A percentile compares a stretch with the other conserved stretches of the same genome.
These are phyloP conservation scores for Gambusia holbrooki DNA, from an alignment of 2,113 vertebrate genomes.

Conservation along the genomic window DNA sequence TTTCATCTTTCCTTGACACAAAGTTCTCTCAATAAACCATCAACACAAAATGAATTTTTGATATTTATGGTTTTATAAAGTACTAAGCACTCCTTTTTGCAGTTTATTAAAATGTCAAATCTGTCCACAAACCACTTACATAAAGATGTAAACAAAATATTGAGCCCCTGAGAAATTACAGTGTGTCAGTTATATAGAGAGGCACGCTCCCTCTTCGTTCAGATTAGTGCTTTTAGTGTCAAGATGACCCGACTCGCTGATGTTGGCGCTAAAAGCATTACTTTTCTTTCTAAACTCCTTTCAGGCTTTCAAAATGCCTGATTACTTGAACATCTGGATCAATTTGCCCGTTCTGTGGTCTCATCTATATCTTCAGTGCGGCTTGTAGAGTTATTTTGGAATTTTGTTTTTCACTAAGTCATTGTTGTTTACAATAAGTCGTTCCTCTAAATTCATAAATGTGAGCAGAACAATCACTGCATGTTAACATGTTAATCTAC, in stretches of 20 bases:
- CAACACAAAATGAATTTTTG: background rate
- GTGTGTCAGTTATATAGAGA: background rate
- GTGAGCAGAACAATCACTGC: background rate
- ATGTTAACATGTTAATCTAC: background rate
- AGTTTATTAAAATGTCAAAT: background rate
- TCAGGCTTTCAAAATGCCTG: background rate
- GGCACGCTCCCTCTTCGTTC: background rate
- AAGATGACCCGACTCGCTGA: background rate
- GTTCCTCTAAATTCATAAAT: background rate
- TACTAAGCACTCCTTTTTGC: background rate
- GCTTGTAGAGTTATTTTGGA: background rate
- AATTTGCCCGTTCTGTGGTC: background rate
- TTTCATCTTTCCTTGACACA: background rate
- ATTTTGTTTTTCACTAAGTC: background rate
- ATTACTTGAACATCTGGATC: background rate
- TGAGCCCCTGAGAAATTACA: background rate
- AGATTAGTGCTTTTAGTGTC: slow-evolving; percentile 13
- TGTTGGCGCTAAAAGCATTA: background rate
- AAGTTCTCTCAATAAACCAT: background rate
- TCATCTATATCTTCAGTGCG: background rate
- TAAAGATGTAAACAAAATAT: slow-evolving; percentile 5
- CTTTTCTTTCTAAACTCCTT: background rate
- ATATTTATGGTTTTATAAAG: background rate
- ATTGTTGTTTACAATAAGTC: background rate
- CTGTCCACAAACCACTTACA: background rate